Percentiles rank a stretch among this genome's conserved stretches.
These are phyloP conservation scores for Bettongia penicillata DNA, from an alignment of 2,113 vertebrate species.

Conservation along the genomic window DNA sequence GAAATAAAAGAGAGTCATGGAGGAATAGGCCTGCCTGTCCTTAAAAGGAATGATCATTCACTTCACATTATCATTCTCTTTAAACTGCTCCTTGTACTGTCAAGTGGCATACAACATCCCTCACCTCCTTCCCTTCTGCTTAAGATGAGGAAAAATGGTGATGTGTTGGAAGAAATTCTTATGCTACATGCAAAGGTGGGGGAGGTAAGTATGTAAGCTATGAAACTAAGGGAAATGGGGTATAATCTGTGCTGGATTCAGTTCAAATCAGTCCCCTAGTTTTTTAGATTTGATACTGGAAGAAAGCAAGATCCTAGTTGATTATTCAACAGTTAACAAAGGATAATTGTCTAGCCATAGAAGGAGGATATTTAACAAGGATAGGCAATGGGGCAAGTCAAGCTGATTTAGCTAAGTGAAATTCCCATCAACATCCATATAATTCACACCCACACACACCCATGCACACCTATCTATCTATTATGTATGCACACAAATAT, in stretches of 20 bases:
- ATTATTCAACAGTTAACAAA: background rate
- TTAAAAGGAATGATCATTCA: constrained; percentile 60
- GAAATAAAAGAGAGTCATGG: constrained; percentile 66
- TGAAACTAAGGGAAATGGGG: background rate
- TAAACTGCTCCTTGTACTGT: constrained; percentile 48
- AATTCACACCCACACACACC: background rate
- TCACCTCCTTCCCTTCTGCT: constrained; percentile 32
- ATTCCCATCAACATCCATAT: background rate
- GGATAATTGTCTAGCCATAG: background rate
- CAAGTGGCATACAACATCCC: constrained; percentile 50
- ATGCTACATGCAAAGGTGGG: background rate
- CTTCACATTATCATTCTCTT: constrained; percentile 47
- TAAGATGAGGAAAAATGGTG: constrained; percentile 58
- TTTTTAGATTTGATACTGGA: background rate
- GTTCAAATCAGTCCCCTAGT: background rate
- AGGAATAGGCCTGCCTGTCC: constrained; percentile 58
- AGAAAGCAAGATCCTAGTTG: background rate
- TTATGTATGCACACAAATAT: background rate
- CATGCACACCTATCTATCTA: background rate
- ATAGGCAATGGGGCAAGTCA: background rate
- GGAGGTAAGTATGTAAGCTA: background rate
- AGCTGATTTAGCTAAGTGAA: background rate
- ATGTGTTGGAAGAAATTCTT: constrained; percentile 35
- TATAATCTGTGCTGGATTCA: background rate
- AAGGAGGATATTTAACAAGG: background rate